phyloP scores from a whole-genome alignment of 2,888 invertebrate species.

The Temnothorax rugatulus region DNA sequence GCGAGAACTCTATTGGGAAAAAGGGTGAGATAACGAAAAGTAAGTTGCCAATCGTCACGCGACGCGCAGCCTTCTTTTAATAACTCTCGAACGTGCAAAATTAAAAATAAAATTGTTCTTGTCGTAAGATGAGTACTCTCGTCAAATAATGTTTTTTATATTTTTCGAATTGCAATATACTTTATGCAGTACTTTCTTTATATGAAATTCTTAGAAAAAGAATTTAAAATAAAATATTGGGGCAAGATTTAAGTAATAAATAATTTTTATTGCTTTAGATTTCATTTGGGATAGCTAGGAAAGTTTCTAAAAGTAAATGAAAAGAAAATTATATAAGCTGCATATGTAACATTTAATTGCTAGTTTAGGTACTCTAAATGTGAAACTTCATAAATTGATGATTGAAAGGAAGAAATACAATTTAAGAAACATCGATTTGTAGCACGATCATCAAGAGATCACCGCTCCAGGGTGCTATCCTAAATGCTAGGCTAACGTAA shows the following conservation, averaged over 20 bases:
- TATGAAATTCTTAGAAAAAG: neutral
- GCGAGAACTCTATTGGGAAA: too few relatives aligned
- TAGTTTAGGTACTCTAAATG: neutral
- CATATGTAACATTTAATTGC: neutral
- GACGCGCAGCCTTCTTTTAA: neutral
- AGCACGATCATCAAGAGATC: neutral
- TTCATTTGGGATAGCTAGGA: neutral
- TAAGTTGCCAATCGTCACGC: too few relatives aligned
- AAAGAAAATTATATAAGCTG: neutral
- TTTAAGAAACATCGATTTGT: constrained; percentile 10
- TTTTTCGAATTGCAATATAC: neutral
- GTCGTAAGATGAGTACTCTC: neutral
- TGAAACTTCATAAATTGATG: neutral
- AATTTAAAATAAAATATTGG: neutral
- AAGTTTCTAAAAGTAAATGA: neutral
- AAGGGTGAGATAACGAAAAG: too few relatives aligned
- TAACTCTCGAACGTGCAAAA: neutral
- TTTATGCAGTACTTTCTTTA: neutral
- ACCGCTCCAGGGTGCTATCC: neutral
- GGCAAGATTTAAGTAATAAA: neutral
- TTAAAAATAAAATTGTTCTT: neutral
- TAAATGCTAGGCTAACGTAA: constrained; percentile 67
- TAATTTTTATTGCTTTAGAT: neutral
- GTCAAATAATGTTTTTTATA: neutral
- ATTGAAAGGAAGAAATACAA: neutral